phyloP scores from a whole-genome alignment of 2,888 invertebrate genomes.

The Epinotia demarniana region DNA sequence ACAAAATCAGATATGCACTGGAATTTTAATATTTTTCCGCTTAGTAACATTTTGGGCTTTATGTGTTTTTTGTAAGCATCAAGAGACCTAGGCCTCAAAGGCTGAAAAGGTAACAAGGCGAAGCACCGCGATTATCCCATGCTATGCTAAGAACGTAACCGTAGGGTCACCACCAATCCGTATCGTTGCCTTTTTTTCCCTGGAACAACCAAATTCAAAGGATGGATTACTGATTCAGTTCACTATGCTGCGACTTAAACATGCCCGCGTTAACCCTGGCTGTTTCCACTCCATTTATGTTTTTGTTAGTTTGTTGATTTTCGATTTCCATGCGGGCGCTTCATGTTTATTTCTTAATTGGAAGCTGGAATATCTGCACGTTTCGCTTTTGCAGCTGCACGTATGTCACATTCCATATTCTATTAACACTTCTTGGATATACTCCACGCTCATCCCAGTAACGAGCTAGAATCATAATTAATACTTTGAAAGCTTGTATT shows the following conservation, averaged over 20 bases:
- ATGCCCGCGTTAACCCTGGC: constrained; percentile 21
- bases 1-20: too few relatives aligned
- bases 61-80: constrained; percentile 10
- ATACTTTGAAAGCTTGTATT: constrained; percentile 13
- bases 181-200: constrained; percentile 29
- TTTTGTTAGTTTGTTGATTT: constrained; percentile 26
- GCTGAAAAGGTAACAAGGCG: constrained; percentile 44
- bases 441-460: constrained; percentile 17
- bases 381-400: constrained; percentile 20
- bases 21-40: too few relatives aligned
- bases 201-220: constrained; percentile 35
- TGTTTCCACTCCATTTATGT: constrained; percentile 21
- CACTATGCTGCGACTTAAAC: constrained; percentile 21
- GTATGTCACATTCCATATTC: constrained; percentile 14
- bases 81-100: constrained; percentile 30
- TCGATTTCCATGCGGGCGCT: constrained; percentile 17
- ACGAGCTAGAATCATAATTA: constrained; percentile 26
- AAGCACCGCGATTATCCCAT: constrained; percentile 19
- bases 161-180: constrained; percentile 35
- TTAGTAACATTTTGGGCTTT: background rate
- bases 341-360: constrained; percentile 23
- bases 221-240: constrained; percentile 34
- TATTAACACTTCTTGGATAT: constrained; percentile 25
- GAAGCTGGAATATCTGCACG: constrained; percentile 2
- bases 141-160: background rate